Base-by-base conservation (phyloP, 2,113 vertebrate genomes). In the Ancistrus triradiatus region DNA sequence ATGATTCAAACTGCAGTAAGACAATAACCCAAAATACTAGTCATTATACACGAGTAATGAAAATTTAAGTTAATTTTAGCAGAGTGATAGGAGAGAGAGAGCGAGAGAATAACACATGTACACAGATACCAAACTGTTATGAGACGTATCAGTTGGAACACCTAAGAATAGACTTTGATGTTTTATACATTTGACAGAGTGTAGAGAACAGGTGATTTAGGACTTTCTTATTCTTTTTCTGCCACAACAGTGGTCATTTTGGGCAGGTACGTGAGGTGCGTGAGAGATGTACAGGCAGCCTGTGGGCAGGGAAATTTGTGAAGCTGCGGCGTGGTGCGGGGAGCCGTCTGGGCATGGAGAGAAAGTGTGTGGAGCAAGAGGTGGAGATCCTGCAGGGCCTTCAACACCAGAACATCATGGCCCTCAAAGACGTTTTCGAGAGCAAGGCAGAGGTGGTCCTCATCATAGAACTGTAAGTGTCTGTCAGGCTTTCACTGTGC, bases 391-490 rank as follows among this genome's bases (percentile, higher is more conserved):
- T 89, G 4, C 85, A 83, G 62, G 66, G 75, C 15, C 74, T 90
- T 2, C 38, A 77, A 7, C 91, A 93, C 38, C 80, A 86, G 21
- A 87, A 85, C 72, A 77, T 90, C 40, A 80, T 90, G 74, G 46
- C 33, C 7, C 80, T 90, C 4, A 79, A 78, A 1, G 76, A 93
- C 2, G 79, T 91, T 48, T 93, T 93, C 0, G 70, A 86, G 73
- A 84, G 88, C 79, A 76, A 73, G 11, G 77, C 84, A 0, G 85
- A 92, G 77, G 72, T 88, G 82, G 88, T 90, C 56, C 86, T 87
- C 1, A 49, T 93, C 46, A 72, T 90, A 72, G 90, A 92, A 74
- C 81, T 90, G 89, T 91, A 73, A 85, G 91, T 82, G 33, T 65
- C n/a, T n/a, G n/a, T n/a, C n/a, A n/a, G n/a, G n/a, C n/a, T n/a